Evolutionary conservation across 2,888 invertebrate species (phyloP).

Genomic region (Oscheius sp.): DNA sequence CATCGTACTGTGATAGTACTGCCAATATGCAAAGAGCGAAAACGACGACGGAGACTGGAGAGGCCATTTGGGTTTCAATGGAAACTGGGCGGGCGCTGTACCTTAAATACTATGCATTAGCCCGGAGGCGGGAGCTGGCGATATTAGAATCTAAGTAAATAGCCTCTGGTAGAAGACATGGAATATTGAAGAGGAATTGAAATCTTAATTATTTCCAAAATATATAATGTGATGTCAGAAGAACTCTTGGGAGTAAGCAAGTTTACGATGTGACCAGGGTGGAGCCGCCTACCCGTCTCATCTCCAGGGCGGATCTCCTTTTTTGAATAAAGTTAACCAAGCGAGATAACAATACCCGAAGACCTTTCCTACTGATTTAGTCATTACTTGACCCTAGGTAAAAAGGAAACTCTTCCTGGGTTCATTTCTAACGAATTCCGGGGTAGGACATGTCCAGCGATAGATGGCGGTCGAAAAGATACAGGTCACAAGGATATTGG

Average conservation of each 20-base stretch:
- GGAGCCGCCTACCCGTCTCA: slow-evolving; percentile 1
- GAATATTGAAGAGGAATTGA: slow-evolving; percentile 26
- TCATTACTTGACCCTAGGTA: too few relatives aligned
- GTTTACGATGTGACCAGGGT: neutral
- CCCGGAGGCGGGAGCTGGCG: slow-evolving; percentile 26
- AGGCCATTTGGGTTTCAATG: slow-evolving; percentile 32
- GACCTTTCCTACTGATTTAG: too few relatives aligned
- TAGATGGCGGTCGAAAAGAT: too few relatives aligned
- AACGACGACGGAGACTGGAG: slow-evolving; percentile 38
- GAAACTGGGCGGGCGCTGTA: slow-evolving; percentile 4
- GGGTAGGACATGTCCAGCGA: too few relatives aligned
- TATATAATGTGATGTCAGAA: slow-evolving; percentile 23
- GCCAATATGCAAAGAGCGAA: slow-evolving; percentile 41
- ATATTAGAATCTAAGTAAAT: slow-evolving; percentile 32
- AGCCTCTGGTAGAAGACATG: slow-evolving; percentile 23
- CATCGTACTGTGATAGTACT: slow-evolving; percentile 44
- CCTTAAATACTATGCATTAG: slow-evolving; percentile 32
- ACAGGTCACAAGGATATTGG: too few relatives aligned
- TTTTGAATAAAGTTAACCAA: neutral
- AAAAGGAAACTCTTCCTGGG: too few relatives aligned
- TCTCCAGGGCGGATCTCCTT: slow-evolving; percentile 10
- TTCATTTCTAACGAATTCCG: too few relatives aligned
- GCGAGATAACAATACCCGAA: too few relatives aligned
- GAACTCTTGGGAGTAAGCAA: neutral
- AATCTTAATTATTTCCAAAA: slow-evolving; percentile 22